These are phyloP conservation scores for Microcebus griseorufus DNA, from an alignment of 2,113 vertebrate species.

Conservation along the genomic window DNA sequence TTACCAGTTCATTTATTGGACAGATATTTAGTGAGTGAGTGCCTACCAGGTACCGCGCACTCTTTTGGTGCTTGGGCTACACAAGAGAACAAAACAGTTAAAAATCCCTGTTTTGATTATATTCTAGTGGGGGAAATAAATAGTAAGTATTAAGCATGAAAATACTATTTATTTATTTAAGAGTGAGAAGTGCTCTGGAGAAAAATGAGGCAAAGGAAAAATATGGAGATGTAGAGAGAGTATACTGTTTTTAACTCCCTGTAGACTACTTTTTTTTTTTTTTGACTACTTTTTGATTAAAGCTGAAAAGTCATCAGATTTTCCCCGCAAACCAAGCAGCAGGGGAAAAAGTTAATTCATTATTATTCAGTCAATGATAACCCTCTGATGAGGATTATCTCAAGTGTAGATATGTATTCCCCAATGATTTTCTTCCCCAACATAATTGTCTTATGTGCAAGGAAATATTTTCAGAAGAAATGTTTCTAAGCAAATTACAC, in stretches of 20 bases:
- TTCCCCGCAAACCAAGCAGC: background rate
- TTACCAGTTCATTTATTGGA: background rate
- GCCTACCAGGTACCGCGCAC: background rate
- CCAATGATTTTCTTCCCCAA: background rate
- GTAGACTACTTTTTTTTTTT: background rate
- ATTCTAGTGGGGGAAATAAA: background rate
- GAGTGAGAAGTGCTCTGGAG: background rate
- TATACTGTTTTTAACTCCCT: conserved; percentile 2
- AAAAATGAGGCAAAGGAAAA: background rate
- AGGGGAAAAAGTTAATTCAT: background rate
- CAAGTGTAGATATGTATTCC: background rate
- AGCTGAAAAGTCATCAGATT: conserved; percentile 22
- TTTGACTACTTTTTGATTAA: conserved; percentile 21
- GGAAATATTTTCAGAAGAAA: conserved; percentile 16
- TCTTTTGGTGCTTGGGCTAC: conserved; percentile 8
- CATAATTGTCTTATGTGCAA: background rate
- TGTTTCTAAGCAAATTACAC: background rate
- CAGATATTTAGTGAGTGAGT: background rate
- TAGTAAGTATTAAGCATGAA: conserved; percentile 19
- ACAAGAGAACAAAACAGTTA: background rate
- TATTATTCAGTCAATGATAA: conserved; percentile 32
- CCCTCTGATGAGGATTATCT: background rate
- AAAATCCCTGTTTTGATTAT: background rate
- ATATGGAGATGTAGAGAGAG: background rate
- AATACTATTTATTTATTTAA: background rate